Evolutionary conservation across 2,797 vertebrate species (phyloP).

Genomic region (Anabas testudineus): DNA sequence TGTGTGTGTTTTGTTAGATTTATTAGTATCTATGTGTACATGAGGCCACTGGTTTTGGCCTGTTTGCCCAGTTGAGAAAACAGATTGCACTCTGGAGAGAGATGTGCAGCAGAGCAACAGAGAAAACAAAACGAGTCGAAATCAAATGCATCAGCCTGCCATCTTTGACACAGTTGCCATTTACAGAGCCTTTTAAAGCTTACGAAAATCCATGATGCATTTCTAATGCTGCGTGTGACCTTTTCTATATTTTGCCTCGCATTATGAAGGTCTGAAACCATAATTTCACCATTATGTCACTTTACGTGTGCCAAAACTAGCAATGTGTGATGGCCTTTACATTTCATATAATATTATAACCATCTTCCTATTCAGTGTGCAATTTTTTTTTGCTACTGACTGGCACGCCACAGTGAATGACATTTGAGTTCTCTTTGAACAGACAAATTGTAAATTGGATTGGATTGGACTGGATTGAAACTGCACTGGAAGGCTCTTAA

Average conservation of each 20-base stretch:
- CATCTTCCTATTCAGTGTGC: background rate
- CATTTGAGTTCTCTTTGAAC: background rate
- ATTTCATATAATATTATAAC: background rate
- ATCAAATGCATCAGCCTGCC: constrained; percentile 21
- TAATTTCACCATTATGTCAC: constrained; percentile 4
- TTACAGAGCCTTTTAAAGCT: constrained; percentile 29
- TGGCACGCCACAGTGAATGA: background rate
- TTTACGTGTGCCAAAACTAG: background rate
- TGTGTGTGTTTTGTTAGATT: constrained; percentile 18
- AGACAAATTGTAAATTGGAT: background rate
- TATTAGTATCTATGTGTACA: constrained; percentile 9
- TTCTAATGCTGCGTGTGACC: constrained; percentile 37
- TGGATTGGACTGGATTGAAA: constrained; percentile 44
- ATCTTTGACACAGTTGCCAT: constrained; percentile 42
- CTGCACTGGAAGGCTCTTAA: constrained; percentile 32
- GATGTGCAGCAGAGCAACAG: constrained; percentile 28
- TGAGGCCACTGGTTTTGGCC: constrained; percentile 16
- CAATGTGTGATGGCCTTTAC: background rate
- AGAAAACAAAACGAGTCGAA: constrained; percentile 30
- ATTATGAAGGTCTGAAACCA: background rate
- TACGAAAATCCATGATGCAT: constrained; percentile 38
- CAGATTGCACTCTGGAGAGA: constrained; percentile 56
- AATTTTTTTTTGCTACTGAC: background rate
- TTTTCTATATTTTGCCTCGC: constrained; percentile 22
- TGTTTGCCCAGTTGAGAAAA: constrained; percentile 68